A percentile compares a stretch with the other conserved stretches of the same genome.
Conservation (phyloP, 2,797 vertebrate genomes). For the Etheostoma perlongum region DNA sequence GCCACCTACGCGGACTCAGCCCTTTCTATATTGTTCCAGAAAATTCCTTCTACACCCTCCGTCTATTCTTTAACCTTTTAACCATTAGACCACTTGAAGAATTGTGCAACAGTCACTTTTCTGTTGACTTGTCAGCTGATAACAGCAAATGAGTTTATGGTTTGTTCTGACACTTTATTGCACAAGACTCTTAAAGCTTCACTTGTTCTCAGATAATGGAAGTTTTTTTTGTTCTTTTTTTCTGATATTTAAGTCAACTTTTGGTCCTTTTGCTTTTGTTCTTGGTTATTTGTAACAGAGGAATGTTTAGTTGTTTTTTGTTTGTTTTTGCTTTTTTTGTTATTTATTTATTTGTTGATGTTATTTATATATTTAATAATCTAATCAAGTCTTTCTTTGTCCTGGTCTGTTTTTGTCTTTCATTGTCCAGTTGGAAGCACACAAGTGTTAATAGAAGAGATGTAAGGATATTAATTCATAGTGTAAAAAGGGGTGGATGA, state of each 20-base stretch:
- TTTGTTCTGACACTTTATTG: constrained; percentile 4
- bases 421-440: constrained; percentile 14
- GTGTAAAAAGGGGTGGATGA: background rate
- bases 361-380: constrained; percentile 58
- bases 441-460: constrained; percentile 5
- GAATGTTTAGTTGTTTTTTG: background rate
- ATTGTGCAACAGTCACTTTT: constrained; percentile 14
- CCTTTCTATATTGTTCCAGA: constrained; percentile 63
- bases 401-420: constrained; percentile 36
- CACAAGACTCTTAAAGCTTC: background rate
- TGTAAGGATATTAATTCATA: constrained; percentile 1
- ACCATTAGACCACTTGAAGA: constrained; percentile 11
- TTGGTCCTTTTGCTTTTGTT: constrained; percentile 20
- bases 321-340: constrained; percentile 13
- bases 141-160: constrained; percentile 17
- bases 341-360: constrained; percentile 28
- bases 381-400: constrained; percentile 42
- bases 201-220: background rate
- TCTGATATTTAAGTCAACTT: constrained; percentile 3
- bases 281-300: constrained; percentile 23
- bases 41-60: constrained; percentile 33
- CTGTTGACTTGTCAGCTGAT: constrained; percentile 15
- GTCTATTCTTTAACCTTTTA: constrained; percentile 19
- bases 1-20: constrained; percentile 30
- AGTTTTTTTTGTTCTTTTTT: background rate